These are phyloP conservation scores for Tenrec ecaudatus DNA, from an alignment of 2,113 vertebrate species.

Conservation along the genomic window DNA sequence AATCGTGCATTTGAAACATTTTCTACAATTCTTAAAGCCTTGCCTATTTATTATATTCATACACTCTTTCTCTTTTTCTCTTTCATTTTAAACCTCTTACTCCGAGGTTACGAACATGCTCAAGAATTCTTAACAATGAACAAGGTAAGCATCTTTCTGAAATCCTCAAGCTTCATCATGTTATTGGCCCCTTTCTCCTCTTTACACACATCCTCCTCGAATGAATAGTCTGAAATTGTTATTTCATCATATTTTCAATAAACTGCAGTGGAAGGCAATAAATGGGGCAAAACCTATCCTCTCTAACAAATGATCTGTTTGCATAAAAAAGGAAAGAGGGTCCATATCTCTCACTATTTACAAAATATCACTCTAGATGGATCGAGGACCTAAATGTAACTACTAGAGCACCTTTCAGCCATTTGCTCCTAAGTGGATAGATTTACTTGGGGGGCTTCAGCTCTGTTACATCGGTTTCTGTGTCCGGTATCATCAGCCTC, in stretches of 20 bases:
- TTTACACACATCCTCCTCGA: background rate
- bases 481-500: no score
- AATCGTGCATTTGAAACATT: background rate
- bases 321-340: no score
- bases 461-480: no score
- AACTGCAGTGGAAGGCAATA: background rate
- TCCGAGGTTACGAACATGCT: background rate
- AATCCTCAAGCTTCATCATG: background rate
- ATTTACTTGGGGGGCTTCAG: no score
- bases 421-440: no score
- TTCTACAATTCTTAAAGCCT: background rate
- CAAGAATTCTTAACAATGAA: conserved; percentile 23
- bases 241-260: background rate
- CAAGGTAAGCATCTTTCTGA: background rate
- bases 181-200: background rate
- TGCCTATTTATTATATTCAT: background rate
- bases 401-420: no score
- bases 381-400: no score
- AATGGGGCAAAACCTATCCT: no score
- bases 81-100: background rate
- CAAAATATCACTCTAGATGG: no score
- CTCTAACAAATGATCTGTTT: no score
- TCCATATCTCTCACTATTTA: no score
- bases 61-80: background rate
- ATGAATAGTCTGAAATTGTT: background rate